These are phyloP conservation scores for Phaedon cochleariae DNA, from an alignment of 2,888 invertebrate species.

Conservation along the genomic window DNA sequence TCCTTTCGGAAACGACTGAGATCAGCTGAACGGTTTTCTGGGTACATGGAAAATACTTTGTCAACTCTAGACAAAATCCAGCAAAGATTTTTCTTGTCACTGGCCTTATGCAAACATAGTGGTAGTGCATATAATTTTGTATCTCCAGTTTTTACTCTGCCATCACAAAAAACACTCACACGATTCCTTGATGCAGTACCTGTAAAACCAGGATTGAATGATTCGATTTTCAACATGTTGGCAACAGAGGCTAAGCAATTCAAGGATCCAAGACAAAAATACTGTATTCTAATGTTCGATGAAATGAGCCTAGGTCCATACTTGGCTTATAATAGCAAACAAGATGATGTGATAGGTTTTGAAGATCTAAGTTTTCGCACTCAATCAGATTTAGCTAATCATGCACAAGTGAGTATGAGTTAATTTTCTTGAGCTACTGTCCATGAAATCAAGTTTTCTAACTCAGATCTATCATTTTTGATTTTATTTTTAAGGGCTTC, in stretches of 20 bases:
- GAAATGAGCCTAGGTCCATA: conserved; percentile 35
- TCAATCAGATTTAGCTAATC: not conserved
- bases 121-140: conserved; percentile 32
- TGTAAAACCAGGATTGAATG: conserved; percentile 31
- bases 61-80: not conserved
- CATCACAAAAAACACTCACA: conserved; percentile 33
- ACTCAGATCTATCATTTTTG: not conserved
- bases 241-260: conserved; percentile 24
- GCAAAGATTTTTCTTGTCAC: conserved; percentile 20
- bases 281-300: conserved; percentile 33
- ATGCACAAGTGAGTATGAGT: conserved; percentile 8
- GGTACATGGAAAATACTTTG: not conserved
- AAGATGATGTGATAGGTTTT: conserved; percentile 15
- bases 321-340: conserved; percentile 22
- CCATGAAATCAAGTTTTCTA: no score
- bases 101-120: conserved; percentile 37
- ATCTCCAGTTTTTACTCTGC: conserved; percentile 35
- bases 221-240: conserved; percentile 29
- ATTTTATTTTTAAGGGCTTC: conserved; percentile 22
- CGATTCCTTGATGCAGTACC: conserved; percentile 36
- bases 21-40: not conserved
- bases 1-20: not conserved
- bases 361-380: conserved; percentile 18
- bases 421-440: not conserved
- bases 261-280: conserved; percentile 17